phyloP scores from a whole-genome alignment of 2,113 vertebrate species.

The Nanorana parkeri region DNA sequence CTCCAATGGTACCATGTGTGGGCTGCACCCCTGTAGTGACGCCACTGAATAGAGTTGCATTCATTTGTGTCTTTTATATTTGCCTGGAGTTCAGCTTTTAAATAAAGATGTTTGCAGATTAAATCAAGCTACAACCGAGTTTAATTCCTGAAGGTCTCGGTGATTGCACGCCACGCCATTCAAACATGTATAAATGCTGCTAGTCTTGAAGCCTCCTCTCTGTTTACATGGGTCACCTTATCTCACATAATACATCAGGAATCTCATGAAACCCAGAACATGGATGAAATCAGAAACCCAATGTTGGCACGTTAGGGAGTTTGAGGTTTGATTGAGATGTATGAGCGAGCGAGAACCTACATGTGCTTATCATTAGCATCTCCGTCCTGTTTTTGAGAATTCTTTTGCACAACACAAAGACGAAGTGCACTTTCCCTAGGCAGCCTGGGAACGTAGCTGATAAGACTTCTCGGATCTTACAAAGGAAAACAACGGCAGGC shows the following conservation, averaged over 20 bases:
- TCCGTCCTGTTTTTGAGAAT: neutral
- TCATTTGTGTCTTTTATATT: too few species aligned
- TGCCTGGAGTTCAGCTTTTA: too few species aligned
- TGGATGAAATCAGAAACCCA: neutral
- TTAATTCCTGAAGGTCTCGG: too few species aligned
- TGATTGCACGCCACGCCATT: too few species aligned
- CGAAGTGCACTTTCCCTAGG: neutral
- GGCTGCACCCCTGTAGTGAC: too few species aligned
- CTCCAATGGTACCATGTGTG: too few species aligned
- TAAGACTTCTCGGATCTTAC: neutral
- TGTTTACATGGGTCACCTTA: neutral
- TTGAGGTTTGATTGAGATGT: slow-evolving; percentile 20
- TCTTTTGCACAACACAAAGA: neutral
- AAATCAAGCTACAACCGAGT: too few species aligned
- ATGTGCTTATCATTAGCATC: slow-evolving; percentile 35
- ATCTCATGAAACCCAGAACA: neutral
- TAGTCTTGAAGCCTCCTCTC: too few species aligned
- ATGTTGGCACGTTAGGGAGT: slow-evolving; percentile 13
- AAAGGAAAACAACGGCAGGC: neutral
- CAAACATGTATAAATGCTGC: too few species aligned
- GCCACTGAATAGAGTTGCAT: too few species aligned
- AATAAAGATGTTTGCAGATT: too few species aligned
- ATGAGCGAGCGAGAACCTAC: neutral
- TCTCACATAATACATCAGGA: neutral
- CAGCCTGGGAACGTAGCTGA: neutral